Conservation (phyloP, 1,140 invertebrate genomes). For the Daktulosphaira vitifoliae region DNA sequence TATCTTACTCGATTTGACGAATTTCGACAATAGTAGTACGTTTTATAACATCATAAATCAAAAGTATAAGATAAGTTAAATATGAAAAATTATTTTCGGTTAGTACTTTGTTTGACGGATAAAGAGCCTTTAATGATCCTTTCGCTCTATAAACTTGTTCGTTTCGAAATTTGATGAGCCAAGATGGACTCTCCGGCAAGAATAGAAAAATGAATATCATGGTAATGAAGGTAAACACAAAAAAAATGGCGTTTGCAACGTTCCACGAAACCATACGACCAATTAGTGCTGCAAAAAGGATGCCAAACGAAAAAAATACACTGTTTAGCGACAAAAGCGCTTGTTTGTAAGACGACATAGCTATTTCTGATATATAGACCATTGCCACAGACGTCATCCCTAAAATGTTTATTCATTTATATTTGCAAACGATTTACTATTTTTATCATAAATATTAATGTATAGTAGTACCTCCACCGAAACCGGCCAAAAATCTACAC, state of each 20-base stretch:
- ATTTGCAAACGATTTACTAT: no score
- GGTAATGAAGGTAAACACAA: constrained; percentile 38
- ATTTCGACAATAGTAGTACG: no score
- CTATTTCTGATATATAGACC: constrained; percentile 52
- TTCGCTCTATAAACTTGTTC: not conserved
- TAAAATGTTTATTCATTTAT: no score
- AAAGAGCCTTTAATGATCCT: not conserved
- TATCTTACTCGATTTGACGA: no score
- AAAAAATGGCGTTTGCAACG: constrained; percentile 44
- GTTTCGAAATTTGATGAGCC: constrained; percentile 39
- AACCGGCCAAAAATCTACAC: constrained; percentile 47
- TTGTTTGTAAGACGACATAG: constrained; percentile 47
- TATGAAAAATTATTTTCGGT: not conserved
- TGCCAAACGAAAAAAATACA: constrained; percentile 45
- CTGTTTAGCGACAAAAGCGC: constrained; percentile 51
- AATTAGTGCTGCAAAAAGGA: constrained; percentile 45
- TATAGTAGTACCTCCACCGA: constrained; percentile 46
- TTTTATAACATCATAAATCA: no score
- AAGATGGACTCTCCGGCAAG: constrained; percentile 53
- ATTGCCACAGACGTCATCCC: constrained; percentile 48
- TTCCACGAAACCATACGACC: constrained; percentile 47
- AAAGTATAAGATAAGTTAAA: not conserved
- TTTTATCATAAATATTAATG: not conserved
- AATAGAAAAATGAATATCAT: constrained; percentile 32
- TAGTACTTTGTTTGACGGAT: not conserved